These are phyloP conservation scores for Cephus pulcher DNA, from an alignment of 2,888 invertebrate genomes.

Conservation along the genomic window DNA sequence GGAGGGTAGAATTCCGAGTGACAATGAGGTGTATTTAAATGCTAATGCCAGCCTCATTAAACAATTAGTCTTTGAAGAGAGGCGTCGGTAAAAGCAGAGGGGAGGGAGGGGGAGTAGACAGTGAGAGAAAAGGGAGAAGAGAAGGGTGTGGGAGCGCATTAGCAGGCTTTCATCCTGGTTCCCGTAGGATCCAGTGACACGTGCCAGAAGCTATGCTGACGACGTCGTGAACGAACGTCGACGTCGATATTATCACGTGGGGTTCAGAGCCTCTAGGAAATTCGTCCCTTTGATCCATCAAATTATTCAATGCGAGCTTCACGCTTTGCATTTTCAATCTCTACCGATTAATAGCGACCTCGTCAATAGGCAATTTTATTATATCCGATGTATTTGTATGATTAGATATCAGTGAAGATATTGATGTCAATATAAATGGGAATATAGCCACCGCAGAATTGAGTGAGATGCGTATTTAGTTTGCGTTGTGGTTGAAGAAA, in stretches of 20 bases:
- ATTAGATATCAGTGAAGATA: background rate
- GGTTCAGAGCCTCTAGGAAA: slow-evolving; percentile 17
- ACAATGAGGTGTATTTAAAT: slow-evolving; percentile 54
- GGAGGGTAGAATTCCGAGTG: slow-evolving; percentile 33
- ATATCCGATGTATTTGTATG: background rate
- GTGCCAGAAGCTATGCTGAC: slow-evolving; percentile 35
- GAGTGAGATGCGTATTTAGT: background rate
- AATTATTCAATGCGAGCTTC: slow-evolving; percentile 15
- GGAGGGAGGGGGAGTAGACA: slow-evolving; percentile 31
- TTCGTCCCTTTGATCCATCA: slow-evolving; percentile 39
- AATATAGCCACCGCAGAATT: background rate
- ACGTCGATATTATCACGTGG: slow-evolving; percentile 12
- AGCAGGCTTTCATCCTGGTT: slow-evolving; percentile 54
- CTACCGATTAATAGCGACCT: slow-evolving; percentile 21
- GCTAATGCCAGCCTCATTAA: slow-evolving; percentile 62
- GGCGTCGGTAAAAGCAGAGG: slow-evolving; percentile 29
- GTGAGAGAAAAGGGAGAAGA: slow-evolving; percentile 25
- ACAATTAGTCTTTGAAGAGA: slow-evolving; percentile 60
- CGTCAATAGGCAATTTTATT: background rate
- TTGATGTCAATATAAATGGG: background rate
- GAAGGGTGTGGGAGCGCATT: slow-evolving; percentile 36
- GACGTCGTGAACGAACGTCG: slow-evolving; percentile 5
- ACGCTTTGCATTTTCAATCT: slow-evolving; percentile 47
- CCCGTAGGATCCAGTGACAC: slow-evolving; percentile 53
- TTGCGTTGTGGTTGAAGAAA: background rate